These are phyloP conservation scores for Propithecus perrieri DNA, from an alignment of 2,797 vertebrate species.

Conservation along the genomic window DNA sequence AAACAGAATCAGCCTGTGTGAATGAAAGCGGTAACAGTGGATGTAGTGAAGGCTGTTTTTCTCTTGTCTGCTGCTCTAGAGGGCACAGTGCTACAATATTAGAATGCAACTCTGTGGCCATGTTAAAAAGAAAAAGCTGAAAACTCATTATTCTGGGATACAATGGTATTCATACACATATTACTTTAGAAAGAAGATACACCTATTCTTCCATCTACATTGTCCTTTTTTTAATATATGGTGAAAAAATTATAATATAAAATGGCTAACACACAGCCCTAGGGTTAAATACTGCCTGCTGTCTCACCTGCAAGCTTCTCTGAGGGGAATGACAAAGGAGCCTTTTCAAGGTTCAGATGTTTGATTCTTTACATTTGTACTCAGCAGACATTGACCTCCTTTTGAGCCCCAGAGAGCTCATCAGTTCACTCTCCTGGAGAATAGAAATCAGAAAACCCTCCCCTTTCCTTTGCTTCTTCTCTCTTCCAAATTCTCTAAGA, in stretches of 20 bases:
- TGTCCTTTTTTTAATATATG: background rate
- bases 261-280: background rate
- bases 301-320: background rate
- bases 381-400: background rate
- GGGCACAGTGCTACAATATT: background rate
- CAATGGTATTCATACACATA: background rate
- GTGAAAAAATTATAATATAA: background rate
- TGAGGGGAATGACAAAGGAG: background rate
- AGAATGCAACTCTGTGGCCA: background rate
- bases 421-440: background rate
- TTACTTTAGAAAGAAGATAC: background rate
- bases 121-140: background rate
- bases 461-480: background rate
- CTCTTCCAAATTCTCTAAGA: background rate
- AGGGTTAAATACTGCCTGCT: background rate
- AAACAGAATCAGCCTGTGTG: background rate
- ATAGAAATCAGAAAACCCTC: background rate
- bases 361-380: background rate
- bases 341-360: background rate
- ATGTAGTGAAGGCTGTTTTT: accelerated
- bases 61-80: background rate
- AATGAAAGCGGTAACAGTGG: background rate
- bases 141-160: background rate
- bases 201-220: background rate
- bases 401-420: background rate